Conservation (phyloP, 2,113 vertebrate species). For the Syrrhaptes paradoxus region DNA sequence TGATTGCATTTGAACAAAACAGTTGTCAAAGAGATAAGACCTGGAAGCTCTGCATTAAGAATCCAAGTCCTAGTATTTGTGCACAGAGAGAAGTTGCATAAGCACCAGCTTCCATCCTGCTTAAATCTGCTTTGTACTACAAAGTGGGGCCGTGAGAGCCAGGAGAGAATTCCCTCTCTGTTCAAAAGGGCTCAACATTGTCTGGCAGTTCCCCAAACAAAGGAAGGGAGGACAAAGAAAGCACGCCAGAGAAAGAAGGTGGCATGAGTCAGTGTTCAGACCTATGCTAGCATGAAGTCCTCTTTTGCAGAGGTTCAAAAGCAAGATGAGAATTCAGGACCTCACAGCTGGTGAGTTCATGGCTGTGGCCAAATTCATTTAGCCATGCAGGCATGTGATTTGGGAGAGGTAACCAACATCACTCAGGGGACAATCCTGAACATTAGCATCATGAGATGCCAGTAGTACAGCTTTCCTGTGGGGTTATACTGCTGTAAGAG, state of each 20-base stretch:
- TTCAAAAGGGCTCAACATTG: background rate
- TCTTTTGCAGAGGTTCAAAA: background rate
- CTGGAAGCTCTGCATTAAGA: background rate
- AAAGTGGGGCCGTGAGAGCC: background rate
- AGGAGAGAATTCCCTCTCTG: background rate
- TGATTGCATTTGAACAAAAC: conserved; percentile 2
- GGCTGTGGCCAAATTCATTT: background rate
- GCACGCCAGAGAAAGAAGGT: background rate
- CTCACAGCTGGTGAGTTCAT: background rate
- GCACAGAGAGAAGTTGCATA: background rate
- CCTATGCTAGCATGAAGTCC: background rate
- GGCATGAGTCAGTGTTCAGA: background rate
- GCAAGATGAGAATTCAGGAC: background rate
- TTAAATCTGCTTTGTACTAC: background rate
- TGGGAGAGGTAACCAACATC: background rate
- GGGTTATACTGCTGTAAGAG: background rate
- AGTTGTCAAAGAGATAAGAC: background rate
- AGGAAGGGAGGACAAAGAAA: background rate
- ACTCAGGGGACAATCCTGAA: background rate
- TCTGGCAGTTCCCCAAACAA: background rate
- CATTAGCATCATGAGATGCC: background rate
- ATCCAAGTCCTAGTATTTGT: background rate
- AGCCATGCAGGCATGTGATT: background rate
- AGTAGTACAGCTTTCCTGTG: background rate
- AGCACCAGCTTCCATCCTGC: background rate